A percentile compares a stretch with the other conserved stretches of the same genome.
These are phyloP conservation scores for Andrena cerasifolii DNA, from an alignment of 1,140 invertebrate species.

Conservation along the genomic window DNA sequence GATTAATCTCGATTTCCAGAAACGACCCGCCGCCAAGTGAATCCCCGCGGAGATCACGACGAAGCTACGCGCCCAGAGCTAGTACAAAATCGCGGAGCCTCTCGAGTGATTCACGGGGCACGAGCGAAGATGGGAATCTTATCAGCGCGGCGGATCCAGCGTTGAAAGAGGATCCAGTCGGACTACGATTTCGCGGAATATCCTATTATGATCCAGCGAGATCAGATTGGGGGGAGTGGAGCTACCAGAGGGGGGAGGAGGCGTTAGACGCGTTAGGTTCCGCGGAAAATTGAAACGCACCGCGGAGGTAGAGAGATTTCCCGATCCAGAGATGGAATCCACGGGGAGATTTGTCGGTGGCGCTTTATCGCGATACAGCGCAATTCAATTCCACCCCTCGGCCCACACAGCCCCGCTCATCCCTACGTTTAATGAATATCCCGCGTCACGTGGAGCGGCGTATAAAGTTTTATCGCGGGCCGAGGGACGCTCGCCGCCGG, in stretches of 20 bases:
- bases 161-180: neutral
- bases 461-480: neutral
- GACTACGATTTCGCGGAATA: conserved; percentile 3
- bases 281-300: conserved; percentile 19
- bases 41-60: conserved; percentile 15
- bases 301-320: neutral
- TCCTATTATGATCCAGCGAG: conserved; percentile 14
- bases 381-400: neutral
- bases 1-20: conserved; percentile 39
- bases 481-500: no score
- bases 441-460: neutral
- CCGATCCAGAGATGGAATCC: conserved; percentile 17
- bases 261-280: neutral
- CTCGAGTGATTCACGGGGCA: no score
- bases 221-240: conserved; percentile 10
- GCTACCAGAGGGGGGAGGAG: neutral
- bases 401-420: no score
- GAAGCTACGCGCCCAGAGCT: no score
- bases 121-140: no score
- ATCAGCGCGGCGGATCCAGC: no score
- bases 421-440: conserved; percentile 2
- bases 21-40: conserved; percentile 23
- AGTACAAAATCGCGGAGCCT: no score
- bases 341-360: neutral
- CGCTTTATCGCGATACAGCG: conserved; percentile 9